These are phyloP conservation scores for Takifugu rubripes DNA, from an alignment of 2,797 vertebrate genomes.

Conservation along the genomic window DNA sequence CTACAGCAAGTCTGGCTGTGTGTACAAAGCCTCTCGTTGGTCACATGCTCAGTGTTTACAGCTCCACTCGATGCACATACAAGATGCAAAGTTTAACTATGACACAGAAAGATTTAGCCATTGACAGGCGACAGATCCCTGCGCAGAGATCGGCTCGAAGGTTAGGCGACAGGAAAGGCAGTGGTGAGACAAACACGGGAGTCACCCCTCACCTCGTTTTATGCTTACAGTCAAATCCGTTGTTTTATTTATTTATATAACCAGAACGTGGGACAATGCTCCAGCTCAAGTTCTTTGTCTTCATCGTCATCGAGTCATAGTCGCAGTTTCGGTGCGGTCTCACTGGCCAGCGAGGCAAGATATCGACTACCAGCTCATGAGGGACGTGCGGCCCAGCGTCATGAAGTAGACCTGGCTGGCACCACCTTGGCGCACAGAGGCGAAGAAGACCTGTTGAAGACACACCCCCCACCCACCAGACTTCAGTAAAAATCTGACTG, in stretches of 20 bases:
- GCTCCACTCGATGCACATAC: conserved; percentile 33
- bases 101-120: conserved; percentile 53
- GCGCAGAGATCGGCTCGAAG: conserved; percentile 24
- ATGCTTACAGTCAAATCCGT: conserved; percentile 46
- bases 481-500: no score
- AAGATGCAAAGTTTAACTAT: conserved; percentile 53
- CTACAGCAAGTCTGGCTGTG: conserved; percentile 12
- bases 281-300: conserved; percentile 23
- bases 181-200: conserved; percentile 12
- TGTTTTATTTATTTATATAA: conserved; percentile 1
- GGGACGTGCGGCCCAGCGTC: conserved; percentile 88
- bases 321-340: conserved; percentile 62
- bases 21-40: conserved; percentile 17
- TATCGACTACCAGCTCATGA: conserved; percentile 87
- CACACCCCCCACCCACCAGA: no score
- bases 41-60: conserved; percentile 39
- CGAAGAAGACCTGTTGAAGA: conserved; percentile 81
- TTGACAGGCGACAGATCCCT: conserved; percentile 38
- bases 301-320: conserved; percentile 48
- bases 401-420: conserved; percentile 95
- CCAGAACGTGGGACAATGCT: conserved; percentile 11
- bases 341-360: conserved; percentile 66
- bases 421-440: conserved; percentile 86
- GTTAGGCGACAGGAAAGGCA: neutral
- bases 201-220: conserved; percentile 19